Conservation (phyloP, 2,113 vertebrate genomes). For the Delphinapterus leucas region DNA sequence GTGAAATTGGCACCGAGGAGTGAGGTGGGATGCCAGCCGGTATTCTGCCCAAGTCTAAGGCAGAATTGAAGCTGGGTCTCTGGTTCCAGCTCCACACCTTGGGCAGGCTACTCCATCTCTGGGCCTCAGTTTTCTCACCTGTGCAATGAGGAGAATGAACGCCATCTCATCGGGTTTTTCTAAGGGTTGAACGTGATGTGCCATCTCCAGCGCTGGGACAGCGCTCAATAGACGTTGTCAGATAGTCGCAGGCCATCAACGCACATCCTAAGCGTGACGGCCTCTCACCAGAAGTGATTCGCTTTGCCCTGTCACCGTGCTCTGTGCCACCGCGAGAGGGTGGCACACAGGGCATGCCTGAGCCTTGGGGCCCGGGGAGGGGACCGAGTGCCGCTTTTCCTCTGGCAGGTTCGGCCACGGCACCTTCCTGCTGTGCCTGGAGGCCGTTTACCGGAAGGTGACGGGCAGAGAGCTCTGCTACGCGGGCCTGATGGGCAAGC, state of each 20-base stretch:
- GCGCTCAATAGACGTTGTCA: not conserved
- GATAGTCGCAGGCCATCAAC: too few species aligned
- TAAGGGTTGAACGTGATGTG: too few species aligned
- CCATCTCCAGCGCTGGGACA: too few species aligned
- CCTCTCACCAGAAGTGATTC: not conserved
- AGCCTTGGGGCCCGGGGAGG: not conserved
- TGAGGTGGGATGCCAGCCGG: not conserved
- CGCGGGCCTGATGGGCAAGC: constrained; percentile 93
- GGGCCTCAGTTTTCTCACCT: too few species aligned
- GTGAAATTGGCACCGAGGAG: not conserved
- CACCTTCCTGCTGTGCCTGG: constrained; percentile 94
- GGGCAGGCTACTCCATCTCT: not conserved
- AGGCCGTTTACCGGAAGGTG: constrained; percentile 93
- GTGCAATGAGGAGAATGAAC: too few species aligned
- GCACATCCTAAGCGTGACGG: not conserved
- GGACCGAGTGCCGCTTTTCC: not conserved
- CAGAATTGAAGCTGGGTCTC: not conserved
- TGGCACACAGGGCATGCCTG: rapidly evolving
- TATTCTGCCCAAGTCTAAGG: not conserved
- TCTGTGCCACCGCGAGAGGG: not conserved
- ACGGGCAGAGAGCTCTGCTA: constrained; percentile 93
- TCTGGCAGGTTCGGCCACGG: constrained; percentile 93
- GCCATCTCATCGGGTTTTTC: not conserved
- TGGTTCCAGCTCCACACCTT: not conserved
- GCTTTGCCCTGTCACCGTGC: too few species aligned